Conservation (phyloP, 64 coral and sea anemone genomes). For the Porites australiensis region DNA sequence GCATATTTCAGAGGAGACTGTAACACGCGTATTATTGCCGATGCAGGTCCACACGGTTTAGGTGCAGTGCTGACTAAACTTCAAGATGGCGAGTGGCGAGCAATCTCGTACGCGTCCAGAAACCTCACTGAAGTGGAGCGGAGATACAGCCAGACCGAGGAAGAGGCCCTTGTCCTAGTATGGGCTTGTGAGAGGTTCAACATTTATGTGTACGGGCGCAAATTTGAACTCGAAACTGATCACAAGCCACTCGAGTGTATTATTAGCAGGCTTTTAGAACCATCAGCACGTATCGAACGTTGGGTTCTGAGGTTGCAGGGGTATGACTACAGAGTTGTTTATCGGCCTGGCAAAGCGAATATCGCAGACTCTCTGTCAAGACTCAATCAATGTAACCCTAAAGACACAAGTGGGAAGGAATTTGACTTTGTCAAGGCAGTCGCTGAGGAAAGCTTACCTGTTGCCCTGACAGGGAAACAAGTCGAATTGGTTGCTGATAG, state of each 20-base stretch:
- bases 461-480: constrained; percentile 17
- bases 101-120: too few species aligned
- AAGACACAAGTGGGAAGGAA: constrained; percentile 33
- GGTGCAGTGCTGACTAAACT: neutral
- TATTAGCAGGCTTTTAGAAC: constrained; percentile 16
- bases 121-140: too few species aligned
- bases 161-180: too few species aligned
- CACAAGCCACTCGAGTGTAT: constrained; percentile 73
- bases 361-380: neutral
- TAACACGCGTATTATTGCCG: constrained; percentile 43
- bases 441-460: too few species aligned
- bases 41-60: neutral
- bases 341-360: neutral
- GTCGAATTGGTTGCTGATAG: constrained; percentile 22
- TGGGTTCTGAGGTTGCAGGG: constrained; percentile 64
- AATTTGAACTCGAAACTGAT: constrained; percentile 27
- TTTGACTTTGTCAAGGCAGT: neutral
- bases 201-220: too few species aligned
- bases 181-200: too few species aligned
- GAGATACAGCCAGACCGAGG: too few species aligned
- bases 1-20: neutral
- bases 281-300: constrained; percentile 22
- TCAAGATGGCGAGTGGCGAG: neutral
- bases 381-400: neutral
- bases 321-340: neutral